Evolutionary conservation across 2,888 invertebrate genomes (phyloP).

Genomic region (Callimorpha dominula): DNA sequence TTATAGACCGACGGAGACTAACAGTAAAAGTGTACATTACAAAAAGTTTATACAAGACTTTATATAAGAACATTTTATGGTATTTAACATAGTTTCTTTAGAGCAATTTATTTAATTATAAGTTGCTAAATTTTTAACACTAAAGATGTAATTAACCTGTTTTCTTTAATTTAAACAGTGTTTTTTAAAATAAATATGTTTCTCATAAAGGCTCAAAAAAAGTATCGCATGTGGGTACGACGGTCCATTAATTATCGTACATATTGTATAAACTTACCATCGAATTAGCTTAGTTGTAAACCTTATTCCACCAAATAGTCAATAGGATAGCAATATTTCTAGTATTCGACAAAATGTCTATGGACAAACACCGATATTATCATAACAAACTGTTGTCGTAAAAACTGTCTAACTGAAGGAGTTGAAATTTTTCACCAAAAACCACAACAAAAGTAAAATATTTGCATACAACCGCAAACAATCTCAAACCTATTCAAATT

Average conservation of each 20-base stretch:
- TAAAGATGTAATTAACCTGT: no score
- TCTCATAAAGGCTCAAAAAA: neutral
- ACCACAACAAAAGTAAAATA: neutral
- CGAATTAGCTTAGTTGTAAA: constrained; percentile 41
- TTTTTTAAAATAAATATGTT: neutral
- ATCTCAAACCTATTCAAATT: neutral
- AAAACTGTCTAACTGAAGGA: no score
- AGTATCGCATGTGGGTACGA: constrained; percentile 18
- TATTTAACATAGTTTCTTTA: neutral
- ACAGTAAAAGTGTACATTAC: neutral
- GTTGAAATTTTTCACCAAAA: neutral
- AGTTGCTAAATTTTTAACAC: neutral
- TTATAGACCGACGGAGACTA: neutral
- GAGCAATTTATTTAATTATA: neutral
- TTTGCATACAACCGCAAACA: neutral
- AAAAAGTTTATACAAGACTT: neutral
- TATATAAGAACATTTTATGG: neutral
- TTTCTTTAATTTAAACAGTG: neutral
- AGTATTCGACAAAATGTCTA: constrained; percentile 2
- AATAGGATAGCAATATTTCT: constrained; percentile 41
- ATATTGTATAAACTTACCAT: constrained; percentile 41
- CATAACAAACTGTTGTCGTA: no score
- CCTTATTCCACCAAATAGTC: constrained; percentile 54
- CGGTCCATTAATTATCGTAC: constrained; percentile 10
- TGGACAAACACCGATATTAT: neutral